Evolutionary conservation across 2,797 vertebrate genomes (phyloP), one percentile per base, ranked within the genome.

Genomic region (Amphiprion clarkii): DNA sequence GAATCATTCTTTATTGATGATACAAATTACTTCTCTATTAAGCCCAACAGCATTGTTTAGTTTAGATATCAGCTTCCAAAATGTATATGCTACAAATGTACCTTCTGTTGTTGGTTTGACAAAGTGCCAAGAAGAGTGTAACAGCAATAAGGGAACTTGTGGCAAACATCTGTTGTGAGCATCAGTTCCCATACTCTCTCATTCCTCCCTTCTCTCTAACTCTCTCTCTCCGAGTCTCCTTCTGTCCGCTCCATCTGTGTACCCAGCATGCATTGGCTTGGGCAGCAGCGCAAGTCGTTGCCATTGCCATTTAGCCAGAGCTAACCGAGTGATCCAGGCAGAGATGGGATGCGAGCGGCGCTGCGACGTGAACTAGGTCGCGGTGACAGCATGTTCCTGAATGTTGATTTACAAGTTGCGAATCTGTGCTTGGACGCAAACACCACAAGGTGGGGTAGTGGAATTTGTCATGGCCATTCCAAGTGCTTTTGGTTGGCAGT

Each of bases 241-340:
- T 94, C 93, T 94, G 93, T 93, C 89, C 55, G 29, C 86, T 92
- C 94, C 94, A 94, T 94, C 93, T 95, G 93, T 84, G 88, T 90
- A 84, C 92, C 88, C 93, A 91, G 91, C 88, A 87, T 91, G 93
- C 85, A 86, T 86, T 92, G 89, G 90, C 89, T 87, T 46, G 62
- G 79, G 71, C 76, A 57, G 79, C 75, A 75, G 83, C 33, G 66
- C 71, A 49, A 88, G 81, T 89, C 25, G 67, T 77, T 86, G 85
- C 90, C 85, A 83, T 85, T 59, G 78, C 84, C 83, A 65, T 90
- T 93, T 90, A 89, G 91, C 86, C 85, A 86, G 84, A 87, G 83
- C 91, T 83, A 84, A 91, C 91, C 81, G 88, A 85, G 80, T 89
- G 90, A 90, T 87, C 81, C 70, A 82, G 87, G 90, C 88, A 87